Evolutionary conservation across 1,140 invertebrate species (phyloP).

Genomic region (Bombyx mandarina): DNA sequence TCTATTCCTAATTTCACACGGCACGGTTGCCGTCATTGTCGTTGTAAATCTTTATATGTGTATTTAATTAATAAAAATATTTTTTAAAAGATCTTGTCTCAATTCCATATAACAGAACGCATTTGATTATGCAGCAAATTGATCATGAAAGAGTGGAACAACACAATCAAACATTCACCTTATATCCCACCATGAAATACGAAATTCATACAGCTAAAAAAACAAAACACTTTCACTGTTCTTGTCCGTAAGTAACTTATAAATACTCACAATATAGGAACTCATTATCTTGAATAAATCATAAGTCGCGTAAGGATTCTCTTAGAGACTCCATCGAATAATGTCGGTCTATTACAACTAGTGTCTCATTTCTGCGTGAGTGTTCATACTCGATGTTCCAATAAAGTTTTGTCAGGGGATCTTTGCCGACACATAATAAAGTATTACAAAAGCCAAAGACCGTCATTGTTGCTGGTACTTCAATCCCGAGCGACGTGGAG

Average conservation of each 20-base stretch:
- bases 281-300: constrained; percentile 17
- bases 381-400: constrained; percentile 65
- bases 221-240: too few species aligned
- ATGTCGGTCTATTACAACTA: constrained; percentile 55
- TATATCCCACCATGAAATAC: too few species aligned
- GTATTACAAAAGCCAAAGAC: constrained; percentile 71
- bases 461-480: constrained; percentile 68
- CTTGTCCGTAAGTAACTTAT: neutral
- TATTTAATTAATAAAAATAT: too few species aligned
- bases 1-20: too few species aligned
- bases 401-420: constrained; percentile 70
- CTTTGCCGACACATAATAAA: constrained; percentile 68
- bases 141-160: too few species aligned
- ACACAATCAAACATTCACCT: too few species aligned
- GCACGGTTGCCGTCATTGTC: too few species aligned
- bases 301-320: constrained; percentile 27
- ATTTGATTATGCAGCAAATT: too few species aligned
- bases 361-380: constrained; percentile 54
- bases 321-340: constrained; percentile 28
- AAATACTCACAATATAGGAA: constrained; percentile 4
- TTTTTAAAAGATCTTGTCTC: too few species aligned
- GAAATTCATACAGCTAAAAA: too few species aligned
- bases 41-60: too few species aligned
- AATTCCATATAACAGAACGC: too few species aligned
- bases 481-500: constrained; percentile 47